Conservation (phyloP, 2,113 vertebrate species). For the Nibea coibor region DNA sequence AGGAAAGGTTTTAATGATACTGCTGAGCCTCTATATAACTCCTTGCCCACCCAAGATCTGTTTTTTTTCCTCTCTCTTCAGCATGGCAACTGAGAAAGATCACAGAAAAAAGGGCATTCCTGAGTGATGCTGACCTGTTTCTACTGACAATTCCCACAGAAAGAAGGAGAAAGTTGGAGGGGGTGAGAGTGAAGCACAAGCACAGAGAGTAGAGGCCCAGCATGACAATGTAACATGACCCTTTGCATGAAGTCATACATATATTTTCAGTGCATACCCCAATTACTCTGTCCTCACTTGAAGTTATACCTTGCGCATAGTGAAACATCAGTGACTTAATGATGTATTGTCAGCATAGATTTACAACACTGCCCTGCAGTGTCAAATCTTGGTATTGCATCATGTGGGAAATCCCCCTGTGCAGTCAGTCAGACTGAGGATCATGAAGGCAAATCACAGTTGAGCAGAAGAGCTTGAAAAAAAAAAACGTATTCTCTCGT, state of each 20-base stretch:
- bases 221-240: background rate
- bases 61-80: background rate
- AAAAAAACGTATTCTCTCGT: background rate
- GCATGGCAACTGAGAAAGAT: constrained; percentile 21
- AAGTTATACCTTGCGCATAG: background rate
- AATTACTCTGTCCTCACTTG: background rate
- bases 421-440: constrained; percentile 37
- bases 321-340: background rate
- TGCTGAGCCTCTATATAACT: background rate
- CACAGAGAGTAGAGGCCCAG: background rate
- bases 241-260: background rate
- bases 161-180: background rate
- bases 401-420: constrained; percentile 54
- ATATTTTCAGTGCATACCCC: background rate
- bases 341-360: constrained; percentile 19
- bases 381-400: constrained; percentile 64
- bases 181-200: background rate
- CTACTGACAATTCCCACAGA: constrained; percentile 36
- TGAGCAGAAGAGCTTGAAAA: constrained; percentile 9
- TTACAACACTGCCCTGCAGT: constrained; percentile 69
- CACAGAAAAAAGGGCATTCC: constrained; percentile 33
- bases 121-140: constrained; percentile 46
- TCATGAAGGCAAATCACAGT: constrained; percentile 37
- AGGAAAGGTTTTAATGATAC: constrained; percentile 14
- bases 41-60: constrained; percentile 16